Conservation (phyloP, 2,888 invertebrate genomes). For the Acheta domesticus region DNA sequence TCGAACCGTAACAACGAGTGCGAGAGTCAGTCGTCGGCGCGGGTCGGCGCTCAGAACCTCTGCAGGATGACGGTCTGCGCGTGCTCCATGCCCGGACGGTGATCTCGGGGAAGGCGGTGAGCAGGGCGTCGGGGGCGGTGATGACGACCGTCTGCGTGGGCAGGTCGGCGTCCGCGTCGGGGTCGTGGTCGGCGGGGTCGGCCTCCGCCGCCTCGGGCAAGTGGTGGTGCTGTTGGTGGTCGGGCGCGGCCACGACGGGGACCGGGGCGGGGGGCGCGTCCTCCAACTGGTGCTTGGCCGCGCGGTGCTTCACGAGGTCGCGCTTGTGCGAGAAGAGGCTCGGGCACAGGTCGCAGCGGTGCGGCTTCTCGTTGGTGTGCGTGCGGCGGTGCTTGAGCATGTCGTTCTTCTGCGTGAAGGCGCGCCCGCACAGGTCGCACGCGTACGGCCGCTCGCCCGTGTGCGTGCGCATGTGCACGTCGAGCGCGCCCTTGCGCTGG, state of each 20-base stretch:
- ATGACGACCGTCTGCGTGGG: slow-evolving; percentile 28
- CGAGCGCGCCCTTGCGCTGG: slow-evolving; percentile 41
- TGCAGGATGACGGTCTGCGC: slow-evolving; percentile 30
- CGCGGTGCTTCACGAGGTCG: slow-evolving; percentile 27
- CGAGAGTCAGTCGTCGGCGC: background rate
- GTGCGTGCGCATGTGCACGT: slow-evolving; percentile 44
- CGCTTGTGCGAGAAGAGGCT: slow-evolving; percentile 26
- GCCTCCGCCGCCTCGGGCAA: background rate
- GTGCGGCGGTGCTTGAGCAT: slow-evolving; percentile 43
- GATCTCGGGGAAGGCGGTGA: slow-evolving; percentile 27
- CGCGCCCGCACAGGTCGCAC: slow-evolving; percentile 42
- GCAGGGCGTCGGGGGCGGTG: slow-evolving; percentile 26
- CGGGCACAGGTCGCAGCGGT: slow-evolving; percentile 27
- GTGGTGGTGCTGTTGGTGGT: background rate
- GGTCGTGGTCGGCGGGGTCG: background rate
- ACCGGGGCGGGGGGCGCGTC: slow-evolving; percentile 23
- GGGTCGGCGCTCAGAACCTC: slow-evolving; percentile 20
- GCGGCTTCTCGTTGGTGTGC: slow-evolving; percentile 29
- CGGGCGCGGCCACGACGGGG: background rate
- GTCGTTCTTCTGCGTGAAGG: slow-evolving; percentile 45
- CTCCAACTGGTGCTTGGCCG: slow-evolving; percentile 20
- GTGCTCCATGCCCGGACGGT: slow-evolving; percentile 29
- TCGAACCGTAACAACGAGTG: background rate
- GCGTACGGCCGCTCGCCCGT: slow-evolving; percentile 44
- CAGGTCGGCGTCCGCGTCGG: background rate